phyloP scores from a whole-genome alignment of 2,113 vertebrate genomes.

The Gulo gulo region DNA sequence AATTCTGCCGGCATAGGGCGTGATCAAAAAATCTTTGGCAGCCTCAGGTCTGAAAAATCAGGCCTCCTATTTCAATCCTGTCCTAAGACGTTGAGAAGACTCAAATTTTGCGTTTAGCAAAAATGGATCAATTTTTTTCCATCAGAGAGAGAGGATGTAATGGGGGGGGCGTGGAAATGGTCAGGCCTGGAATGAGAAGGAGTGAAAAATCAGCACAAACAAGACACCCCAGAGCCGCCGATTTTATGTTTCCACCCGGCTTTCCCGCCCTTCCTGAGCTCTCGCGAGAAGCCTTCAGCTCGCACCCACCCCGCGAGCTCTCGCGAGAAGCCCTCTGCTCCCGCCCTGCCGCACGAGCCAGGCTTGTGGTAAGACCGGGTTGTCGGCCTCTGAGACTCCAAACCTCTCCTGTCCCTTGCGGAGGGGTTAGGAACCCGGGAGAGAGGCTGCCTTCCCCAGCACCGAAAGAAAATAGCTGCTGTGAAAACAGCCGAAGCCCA shows the following conservation, averaged over 20 bases:
- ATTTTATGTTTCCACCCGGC: accelerated
- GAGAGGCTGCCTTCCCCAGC: not conserved
- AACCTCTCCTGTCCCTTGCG: accelerated
- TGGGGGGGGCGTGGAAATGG: not conserved
- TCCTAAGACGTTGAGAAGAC: not conserved
- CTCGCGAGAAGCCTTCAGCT: not conserved
- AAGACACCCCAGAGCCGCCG: not conserved
- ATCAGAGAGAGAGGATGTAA: not conserved
- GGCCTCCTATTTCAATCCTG: not conserved
- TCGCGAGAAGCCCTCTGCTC: not conserved
- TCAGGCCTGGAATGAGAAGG: not conserved
- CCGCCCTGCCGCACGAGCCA: accelerated
- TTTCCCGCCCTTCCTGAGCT: too few species aligned
- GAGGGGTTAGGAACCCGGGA: not conserved
- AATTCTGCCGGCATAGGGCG: not conserved
- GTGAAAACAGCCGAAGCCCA: not conserved
- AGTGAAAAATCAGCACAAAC: not conserved
- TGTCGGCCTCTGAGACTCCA: too few species aligned
- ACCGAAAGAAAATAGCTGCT: not conserved
- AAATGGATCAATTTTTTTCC: not conserved
- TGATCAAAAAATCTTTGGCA: not conserved
- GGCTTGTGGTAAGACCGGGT: not conserved
- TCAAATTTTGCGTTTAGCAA: not conserved
- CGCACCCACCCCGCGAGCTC: not conserved
- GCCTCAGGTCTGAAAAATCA: not conserved